Evolutionary conservation across 2,797 vertebrate genomes (phyloP).

Genomic region (Lemur catta): DNA sequence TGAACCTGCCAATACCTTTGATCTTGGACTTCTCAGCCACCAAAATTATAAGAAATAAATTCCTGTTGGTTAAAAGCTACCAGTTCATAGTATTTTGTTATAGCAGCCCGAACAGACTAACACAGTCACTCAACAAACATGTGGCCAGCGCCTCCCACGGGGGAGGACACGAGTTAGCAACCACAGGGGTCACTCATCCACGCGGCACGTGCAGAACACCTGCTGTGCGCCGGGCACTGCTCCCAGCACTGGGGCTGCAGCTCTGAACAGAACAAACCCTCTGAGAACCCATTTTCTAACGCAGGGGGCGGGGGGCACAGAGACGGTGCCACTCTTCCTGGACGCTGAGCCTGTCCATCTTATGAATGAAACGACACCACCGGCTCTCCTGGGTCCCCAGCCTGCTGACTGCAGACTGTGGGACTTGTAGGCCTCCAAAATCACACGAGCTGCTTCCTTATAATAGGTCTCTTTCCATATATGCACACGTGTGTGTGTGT

Average conservation of each 20-base stretch:
- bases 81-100: background rate
- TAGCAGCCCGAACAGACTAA: background rate
- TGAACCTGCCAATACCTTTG: background rate
- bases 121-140: background rate
- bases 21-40: background rate
- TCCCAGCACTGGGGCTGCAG: background rate
- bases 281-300: background rate
- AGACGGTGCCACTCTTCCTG: background rate
- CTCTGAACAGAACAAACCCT: background rate
- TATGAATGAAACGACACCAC: background rate
- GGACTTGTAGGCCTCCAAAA: background rate
- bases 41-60: background rate
- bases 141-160: background rate
- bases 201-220: background rate
- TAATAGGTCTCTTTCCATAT: background rate
- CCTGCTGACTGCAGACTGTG: background rate
- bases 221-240: background rate
- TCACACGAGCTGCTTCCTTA: background rate
- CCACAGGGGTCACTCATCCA: background rate
- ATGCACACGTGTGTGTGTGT: too few species aligned
- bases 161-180: background rate
- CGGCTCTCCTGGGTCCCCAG: background rate
- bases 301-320: rapidly evolving
- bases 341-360: background rate
- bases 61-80: background rate